Conservation (phyloP, 1,140 invertebrate genomes). For the Portunus trituberculatus region DNA sequence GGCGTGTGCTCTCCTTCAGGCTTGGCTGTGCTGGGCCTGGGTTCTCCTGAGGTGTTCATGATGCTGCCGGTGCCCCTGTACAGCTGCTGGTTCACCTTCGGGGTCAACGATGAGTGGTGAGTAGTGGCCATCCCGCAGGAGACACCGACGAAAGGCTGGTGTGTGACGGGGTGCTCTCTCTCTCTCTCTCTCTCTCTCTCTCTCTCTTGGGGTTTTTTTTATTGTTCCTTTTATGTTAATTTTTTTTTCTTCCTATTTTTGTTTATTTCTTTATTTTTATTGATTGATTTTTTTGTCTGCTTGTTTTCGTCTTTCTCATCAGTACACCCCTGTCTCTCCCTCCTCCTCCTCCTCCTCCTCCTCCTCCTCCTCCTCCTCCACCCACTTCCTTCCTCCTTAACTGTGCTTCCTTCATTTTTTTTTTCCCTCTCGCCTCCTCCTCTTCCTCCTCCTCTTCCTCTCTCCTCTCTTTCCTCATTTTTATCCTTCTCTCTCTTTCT, state of each 20-base stretch:
- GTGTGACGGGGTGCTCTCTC: too few relatives aligned
- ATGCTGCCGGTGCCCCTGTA: constrained; percentile 69
- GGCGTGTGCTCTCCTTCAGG: constrained; percentile 44
- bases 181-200: too few relatives aligned
- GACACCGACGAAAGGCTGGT: not conserved
- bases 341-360: too few relatives aligned
- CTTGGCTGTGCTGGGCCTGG: constrained; percentile 64
- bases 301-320: too few relatives aligned
- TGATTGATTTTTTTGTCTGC: too few relatives aligned
- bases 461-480: not conserved
- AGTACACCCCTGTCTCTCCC: too few relatives aligned
- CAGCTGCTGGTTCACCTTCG: constrained; percentile 68
- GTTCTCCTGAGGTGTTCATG: constrained; percentile 65
- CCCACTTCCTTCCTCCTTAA: not conserved
- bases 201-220: too few relatives aligned
- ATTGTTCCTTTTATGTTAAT: too few relatives aligned
- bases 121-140: not conserved
- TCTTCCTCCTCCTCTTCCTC: not conserved
- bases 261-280: too few relatives aligned
- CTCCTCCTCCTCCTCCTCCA: too few relatives aligned
- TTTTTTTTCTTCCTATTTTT: too few relatives aligned
- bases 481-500: not conserved
- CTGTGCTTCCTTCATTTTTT: not conserved
- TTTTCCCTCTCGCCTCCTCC: not conserved
- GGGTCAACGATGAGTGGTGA: constrained; percentile 52